Evolutionary conservation across 2,888 invertebrate species (phyloP).

Genomic region (Aelia acuminata): DNA sequence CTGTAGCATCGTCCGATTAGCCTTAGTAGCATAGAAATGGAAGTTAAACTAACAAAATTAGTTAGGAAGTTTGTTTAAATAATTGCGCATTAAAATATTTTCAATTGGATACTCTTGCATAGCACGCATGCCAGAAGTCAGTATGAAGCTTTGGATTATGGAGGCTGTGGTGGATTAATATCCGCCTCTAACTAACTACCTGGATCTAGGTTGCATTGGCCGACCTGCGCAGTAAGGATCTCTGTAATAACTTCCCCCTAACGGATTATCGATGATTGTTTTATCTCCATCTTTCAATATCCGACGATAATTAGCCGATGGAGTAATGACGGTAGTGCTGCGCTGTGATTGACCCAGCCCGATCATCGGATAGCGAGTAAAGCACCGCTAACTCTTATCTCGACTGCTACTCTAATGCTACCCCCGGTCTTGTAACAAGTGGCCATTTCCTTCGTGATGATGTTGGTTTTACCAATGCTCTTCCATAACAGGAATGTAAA

Average conservation of each 20-base stretch:
- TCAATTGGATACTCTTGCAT: too few relatives aligned
- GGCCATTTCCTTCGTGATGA: background rate
- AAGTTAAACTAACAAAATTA: too few relatives aligned
- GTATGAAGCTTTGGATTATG: too few relatives aligned
- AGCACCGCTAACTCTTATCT: background rate
- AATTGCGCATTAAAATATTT: too few relatives aligned
- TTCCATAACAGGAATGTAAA: background rate
- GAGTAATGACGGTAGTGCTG: background rate
- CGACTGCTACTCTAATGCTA: background rate
- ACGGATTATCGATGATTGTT: background rate
- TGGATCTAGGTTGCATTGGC: background rate
- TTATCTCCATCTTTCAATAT: constrained; percentile 4
- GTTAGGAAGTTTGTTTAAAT: too few relatives aligned
- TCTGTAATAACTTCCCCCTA: background rate
- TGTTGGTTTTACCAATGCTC: background rate
- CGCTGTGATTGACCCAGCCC: background rate
- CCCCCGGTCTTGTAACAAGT: background rate
- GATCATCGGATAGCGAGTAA: background rate
- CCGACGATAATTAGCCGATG: background rate
- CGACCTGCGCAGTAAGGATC: background rate
- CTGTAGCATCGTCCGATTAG: too few relatives aligned
- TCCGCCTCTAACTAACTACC: background rate
- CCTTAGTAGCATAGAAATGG: too few relatives aligned
- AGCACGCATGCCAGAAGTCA: too few relatives aligned
- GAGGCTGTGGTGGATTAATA: too few relatives aligned